Evolutionary conservation across 2,888 invertebrate species (phyloP).

Genomic region (Neria commutata): DNA sequence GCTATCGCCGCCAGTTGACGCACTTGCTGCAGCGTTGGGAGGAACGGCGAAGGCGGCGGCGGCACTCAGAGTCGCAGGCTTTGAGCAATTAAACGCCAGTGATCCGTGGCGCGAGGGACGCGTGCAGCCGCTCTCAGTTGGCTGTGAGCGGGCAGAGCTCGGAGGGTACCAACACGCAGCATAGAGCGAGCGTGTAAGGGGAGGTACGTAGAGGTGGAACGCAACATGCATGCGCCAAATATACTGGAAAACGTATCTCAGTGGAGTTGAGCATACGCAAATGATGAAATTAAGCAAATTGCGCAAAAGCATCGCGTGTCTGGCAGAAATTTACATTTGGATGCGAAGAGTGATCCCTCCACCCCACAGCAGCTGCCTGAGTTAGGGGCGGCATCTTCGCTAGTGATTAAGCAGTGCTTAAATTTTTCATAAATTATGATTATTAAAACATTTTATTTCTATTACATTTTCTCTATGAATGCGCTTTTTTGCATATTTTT

Average conservation of each 20-base stretch:
- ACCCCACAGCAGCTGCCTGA: no score
- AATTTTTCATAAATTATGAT: constrained; percentile 43
- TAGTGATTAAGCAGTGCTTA: constrained; percentile 41
- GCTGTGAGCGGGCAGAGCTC: not conserved
- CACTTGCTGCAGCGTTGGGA: no score
- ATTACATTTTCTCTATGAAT: not conserved
- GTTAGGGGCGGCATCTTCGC: no score
- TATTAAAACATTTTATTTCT: constrained; percentile 36
- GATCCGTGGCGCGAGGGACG: no score
- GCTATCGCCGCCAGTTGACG: no score
- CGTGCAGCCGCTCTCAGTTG: no score
- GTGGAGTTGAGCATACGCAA: constrained; percentile 43
- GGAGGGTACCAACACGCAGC: not conserved
- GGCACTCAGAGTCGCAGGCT: constrained; percentile 45
- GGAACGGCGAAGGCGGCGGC: constrained; percentile 20
- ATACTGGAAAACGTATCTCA: no score
- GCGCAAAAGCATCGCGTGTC: constrained; percentile 55
- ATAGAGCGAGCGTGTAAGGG: no score
- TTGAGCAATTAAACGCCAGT: constrained; percentile 49
- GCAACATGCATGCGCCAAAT: no score
- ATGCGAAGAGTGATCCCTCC: constrained; percentile 23
- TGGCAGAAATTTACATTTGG: constrained; percentile 52
- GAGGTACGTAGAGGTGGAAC: no score
- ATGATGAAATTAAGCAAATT: constrained; percentile 41
- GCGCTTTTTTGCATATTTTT: not conserved